Base-by-base conservation (phyloP, 2,888 invertebrate genomes). In the Altica lythri region DNA sequence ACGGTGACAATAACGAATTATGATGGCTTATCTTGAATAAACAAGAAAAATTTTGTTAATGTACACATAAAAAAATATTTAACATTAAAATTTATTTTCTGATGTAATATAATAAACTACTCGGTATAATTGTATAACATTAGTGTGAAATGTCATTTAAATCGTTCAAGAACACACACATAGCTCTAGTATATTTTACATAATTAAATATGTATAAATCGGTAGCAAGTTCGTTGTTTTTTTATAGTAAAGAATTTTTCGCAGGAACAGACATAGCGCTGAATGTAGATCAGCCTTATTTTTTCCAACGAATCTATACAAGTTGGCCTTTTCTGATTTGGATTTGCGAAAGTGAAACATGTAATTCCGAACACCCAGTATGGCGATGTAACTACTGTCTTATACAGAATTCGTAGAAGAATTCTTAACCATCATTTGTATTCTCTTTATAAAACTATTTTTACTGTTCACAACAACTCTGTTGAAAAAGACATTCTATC, bases 271-370 rank as follows among this genome's bases (percentile, higher is more conserved):
- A 22, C 30, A n/a, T n/a, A 38, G 58, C 51, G 58, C 27, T 55
- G 55, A 59, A 59, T 59, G 58, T 58, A 58, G 58, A 58, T 52
- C 58, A 58, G 34, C 42, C 49, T 55, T 19, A 32, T 50, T 47
- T 52, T 57, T 50, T 50, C 13, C 17, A 18, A 19, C 25, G 34
- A 44, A 47, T 19, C 13, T 22, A 25, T 22, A 40, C 45, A 38
- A 53, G 44, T 50, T 53, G 42, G 38, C 22, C 32, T 42, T 49
- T 32, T 48, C 49, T 50, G 37, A 51, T 53, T 57, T 50, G 54
- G 47, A 34, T 57, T 47, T 49, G 49, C 47, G 54, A 62, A 60
- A 62, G 62, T 58, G 62, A 62, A 62, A 60, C 63, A 57, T 45
- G 56, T 50, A 56, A 58, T 61, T 61, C 44, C 42, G 38, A 58